These are phyloP conservation scores for Merops nubicus DNA, from an alignment of 2,113 vertebrate genomes.

Conservation along the genomic window DNA sequence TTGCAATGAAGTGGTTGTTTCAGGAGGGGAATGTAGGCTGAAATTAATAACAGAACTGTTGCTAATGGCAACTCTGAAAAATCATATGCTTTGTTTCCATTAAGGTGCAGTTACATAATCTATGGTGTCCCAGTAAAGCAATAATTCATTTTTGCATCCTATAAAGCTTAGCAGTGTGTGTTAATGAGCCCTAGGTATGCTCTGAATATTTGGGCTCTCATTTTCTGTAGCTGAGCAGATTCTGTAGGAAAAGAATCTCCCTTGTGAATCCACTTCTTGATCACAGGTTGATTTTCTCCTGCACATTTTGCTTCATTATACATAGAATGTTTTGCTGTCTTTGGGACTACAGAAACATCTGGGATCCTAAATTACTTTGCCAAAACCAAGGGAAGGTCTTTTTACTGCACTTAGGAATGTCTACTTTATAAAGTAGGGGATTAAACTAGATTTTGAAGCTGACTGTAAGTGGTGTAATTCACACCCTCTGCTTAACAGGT, in stretches of 20 bases:
- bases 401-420: not conserved
- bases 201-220: not conserved
- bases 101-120: not conserved
- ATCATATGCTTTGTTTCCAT: not conserved
- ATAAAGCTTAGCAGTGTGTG: not conserved
- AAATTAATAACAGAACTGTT: constrained; percentile 31
- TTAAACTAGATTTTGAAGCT: not conserved
- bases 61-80: constrained; percentile 19
- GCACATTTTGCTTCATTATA: not conserved
- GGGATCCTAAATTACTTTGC: not conserved
- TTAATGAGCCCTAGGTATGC: not conserved
- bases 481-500: not conserved
- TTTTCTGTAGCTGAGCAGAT: not conserved
- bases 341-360: not conserved
- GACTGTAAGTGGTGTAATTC: not conserved
- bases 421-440: not conserved
- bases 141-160: not conserved
- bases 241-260: not conserved
- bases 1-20: not conserved
- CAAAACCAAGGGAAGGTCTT: not conserved
- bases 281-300: not conserved
- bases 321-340: not conserved
- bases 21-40: not conserved
- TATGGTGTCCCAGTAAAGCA: not conserved
- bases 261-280: not conserved